Evolutionary conservation across 2,113 vertebrate genomes (phyloP).

Genomic region (Callithrix jacchus): DNA sequence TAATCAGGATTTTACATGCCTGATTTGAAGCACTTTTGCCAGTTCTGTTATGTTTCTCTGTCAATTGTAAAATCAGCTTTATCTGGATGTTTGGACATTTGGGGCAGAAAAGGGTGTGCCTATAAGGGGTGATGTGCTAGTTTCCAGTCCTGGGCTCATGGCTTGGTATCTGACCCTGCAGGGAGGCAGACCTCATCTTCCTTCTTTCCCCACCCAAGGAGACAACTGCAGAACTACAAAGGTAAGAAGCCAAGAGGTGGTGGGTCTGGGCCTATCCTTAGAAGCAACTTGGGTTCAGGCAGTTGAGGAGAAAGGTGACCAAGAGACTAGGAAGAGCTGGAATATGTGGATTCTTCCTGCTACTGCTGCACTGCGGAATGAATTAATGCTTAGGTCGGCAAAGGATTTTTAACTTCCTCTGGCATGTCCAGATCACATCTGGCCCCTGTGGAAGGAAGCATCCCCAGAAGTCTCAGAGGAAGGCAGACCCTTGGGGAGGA

Average conservation of each 20-base stretch:
- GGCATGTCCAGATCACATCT: not conserved
- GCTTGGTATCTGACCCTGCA: constrained; percentile 43
- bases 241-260: constrained; percentile 41
- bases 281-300: not conserved
- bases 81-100: not conserved
- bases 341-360: not conserved
- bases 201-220: constrained; percentile 10
- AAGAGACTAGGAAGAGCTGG: not conserved
- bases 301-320: not conserved
- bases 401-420: not conserved
- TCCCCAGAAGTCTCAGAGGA: not conserved
- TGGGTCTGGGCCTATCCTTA: not conserved
- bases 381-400: not conserved
- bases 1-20: not conserved
- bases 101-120: not conserved
- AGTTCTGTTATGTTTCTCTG: not conserved
- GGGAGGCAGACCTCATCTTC: constrained; percentile 57
- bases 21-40: not conserved
- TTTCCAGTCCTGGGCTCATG: not conserved
- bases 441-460: not conserved
- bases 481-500: not conserved
- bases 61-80: not conserved
- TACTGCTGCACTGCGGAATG: not conserved
- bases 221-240: not conserved
- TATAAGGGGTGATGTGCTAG: not conserved